These are phyloP conservation scores for Sapajus apella DNA, from an alignment of 2,113 vertebrate genomes.

Conservation along the genomic window DNA sequence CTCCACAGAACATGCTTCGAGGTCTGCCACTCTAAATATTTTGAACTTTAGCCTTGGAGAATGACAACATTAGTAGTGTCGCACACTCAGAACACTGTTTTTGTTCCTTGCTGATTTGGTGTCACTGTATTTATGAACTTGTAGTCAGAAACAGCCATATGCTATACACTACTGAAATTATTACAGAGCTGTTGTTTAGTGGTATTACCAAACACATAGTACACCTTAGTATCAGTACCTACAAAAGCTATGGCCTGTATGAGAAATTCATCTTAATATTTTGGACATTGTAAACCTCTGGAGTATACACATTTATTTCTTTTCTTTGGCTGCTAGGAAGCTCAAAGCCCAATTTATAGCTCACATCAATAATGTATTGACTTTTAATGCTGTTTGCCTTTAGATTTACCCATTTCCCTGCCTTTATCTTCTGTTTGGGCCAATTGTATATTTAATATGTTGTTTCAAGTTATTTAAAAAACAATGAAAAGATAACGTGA, in stretches of 20 bases:
- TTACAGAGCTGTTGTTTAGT: background rate
- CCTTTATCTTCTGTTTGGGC: background rate
- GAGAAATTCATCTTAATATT: background rate
- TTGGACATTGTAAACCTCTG: background rate
- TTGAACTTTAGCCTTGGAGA: background rate
- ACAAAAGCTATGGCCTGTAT: background rate
- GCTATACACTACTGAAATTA: background rate
- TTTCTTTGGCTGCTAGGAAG: background rate
- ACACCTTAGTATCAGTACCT: background rate
- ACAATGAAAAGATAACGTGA: background rate
- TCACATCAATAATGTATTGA: background rate
- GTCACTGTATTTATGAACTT: background rate
- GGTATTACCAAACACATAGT: background rate
- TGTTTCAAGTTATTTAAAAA: background rate
- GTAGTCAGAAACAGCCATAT: background rate
- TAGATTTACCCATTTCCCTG: background rate
- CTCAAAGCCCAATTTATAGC: background rate
- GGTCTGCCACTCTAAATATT: background rate
- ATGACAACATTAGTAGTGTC: background rate
- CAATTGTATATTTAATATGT: background rate
- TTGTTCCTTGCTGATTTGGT: background rate
- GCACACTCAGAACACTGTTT: background rate
- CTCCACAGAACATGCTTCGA: background rate
- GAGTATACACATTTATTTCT: background rate
- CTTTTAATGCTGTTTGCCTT: background rate